Evolutionary conservation across 2,888 invertebrate species (phyloP).

Genomic region (Merodon equestris): DNA sequence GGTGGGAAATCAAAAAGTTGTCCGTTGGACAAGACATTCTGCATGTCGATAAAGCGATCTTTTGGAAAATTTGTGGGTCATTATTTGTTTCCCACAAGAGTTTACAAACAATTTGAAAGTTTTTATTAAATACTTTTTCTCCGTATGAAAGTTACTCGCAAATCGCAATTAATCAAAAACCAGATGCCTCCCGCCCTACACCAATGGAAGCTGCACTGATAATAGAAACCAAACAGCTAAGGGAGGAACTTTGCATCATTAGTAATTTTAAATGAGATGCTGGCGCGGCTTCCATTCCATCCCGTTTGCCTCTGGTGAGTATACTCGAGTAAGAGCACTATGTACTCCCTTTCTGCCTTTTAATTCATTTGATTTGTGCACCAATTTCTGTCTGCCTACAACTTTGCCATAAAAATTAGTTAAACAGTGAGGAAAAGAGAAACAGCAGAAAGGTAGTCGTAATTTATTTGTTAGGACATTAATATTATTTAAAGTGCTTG

Average conservation of each 20-base stretch:
- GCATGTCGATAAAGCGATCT: constrained; percentile 61
- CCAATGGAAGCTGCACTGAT: constrained; percentile 51
- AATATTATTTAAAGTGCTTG: constrained; percentile 68
- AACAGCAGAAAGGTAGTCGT: constrained; percentile 40
- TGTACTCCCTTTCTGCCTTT: constrained; percentile 31
- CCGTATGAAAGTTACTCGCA: constrained; percentile 39
- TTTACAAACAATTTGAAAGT: constrained; percentile 47
- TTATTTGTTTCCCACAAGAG: constrained; percentile 43
- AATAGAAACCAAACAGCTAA: constrained; percentile 44
- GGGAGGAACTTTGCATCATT: constrained; percentile 62
- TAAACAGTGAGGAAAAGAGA: constrained; percentile 10
- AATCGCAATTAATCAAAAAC: constrained; percentile 58
- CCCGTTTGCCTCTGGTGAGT: no score
- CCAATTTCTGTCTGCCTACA: constrained; percentile 64
- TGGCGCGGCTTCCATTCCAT: neutral
- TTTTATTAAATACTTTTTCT: constrained; percentile 57
- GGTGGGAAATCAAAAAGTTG: constrained; percentile 30
- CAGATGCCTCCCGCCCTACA: constrained; percentile 51
- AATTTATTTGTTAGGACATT: constrained; percentile 67
- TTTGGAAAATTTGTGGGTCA: constrained; percentile 54
- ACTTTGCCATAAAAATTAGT: constrained; percentile 57
- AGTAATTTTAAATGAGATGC: constrained; percentile 65
- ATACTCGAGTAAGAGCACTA: no score
- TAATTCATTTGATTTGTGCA: constrained; percentile 67
- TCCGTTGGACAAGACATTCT: constrained; percentile 40